Percentiles rank a stretch among this genome's conserved stretches.
Conservation (phyloP, 2,888 invertebrate species). For the Drosophila nr. perissopoda region DNA sequence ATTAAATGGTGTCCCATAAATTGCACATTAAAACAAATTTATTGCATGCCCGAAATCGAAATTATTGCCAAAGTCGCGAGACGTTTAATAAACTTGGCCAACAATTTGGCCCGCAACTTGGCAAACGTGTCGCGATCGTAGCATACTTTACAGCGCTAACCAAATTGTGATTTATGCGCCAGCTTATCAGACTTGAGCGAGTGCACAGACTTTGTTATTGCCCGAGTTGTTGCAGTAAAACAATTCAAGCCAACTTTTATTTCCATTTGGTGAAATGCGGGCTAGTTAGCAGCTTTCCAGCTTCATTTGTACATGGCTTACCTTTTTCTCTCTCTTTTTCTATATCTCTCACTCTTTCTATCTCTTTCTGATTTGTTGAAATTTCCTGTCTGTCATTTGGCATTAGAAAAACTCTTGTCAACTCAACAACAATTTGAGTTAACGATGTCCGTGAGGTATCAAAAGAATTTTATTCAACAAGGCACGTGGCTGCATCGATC, state of each 20-base stretch:
- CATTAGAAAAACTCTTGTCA: slow-evolving; percentile 48
- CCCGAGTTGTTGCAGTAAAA: neutral
- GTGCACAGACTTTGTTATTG: neutral
- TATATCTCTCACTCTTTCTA: slow-evolving; percentile 2
- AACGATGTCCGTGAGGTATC: slow-evolving; percentile 72
- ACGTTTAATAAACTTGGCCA: slow-evolving; percentile 77
- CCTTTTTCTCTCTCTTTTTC: slow-evolving; percentile 8
- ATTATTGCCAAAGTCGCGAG: slow-evolving; percentile 79
- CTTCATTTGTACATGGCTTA: slow-evolving; percentile 23
- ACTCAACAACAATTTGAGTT: slow-evolving; percentile 73
- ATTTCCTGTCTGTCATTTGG: slow-evolving; percentile 23
- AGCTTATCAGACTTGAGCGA: slow-evolving; percentile 42
- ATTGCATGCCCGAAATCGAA: slow-evolving; percentile 78
- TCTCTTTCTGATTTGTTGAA: slow-evolving; percentile 22
- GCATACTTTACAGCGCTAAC: slow-evolving; percentile 55
- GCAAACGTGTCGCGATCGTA: slow-evolving; percentile 71
- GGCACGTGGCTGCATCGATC: slow-evolving; percentile 55
- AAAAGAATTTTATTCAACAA: slow-evolving; percentile 33
- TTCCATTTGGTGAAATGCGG: slow-evolving; percentile 2
- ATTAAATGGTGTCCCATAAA: slow-evolving; percentile 84
- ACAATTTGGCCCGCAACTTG: slow-evolving; percentile 44
- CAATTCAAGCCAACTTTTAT: slow-evolving; percentile 26
- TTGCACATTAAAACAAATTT: slow-evolving; percentile 83
- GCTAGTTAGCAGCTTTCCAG: slow-evolving; percentile 34
- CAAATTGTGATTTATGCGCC: slow-evolving; percentile 67